Percentiles rank a stretch among this genome's conserved stretches.
Conservation (phyloP, 1,140 invertebrate genomes). For the Ips nitidus region DNA sequence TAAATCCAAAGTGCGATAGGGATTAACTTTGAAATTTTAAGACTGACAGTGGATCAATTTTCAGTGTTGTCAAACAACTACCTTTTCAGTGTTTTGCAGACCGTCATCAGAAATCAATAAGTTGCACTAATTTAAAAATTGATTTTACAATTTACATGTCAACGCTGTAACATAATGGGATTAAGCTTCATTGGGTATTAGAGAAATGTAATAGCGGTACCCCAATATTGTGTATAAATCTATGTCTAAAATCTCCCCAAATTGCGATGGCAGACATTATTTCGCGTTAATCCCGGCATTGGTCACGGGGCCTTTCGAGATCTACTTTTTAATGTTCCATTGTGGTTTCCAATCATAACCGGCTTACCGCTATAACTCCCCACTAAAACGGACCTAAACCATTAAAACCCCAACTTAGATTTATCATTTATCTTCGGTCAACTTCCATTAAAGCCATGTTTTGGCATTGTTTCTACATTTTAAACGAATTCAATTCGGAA, state of each 20-base stretch:
- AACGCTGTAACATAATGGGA: too few species aligned
- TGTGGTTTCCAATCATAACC: slow-evolving; percentile 48
- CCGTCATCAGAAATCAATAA: too few species aligned
- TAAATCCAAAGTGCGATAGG: too few species aligned
- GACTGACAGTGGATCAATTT: too few species aligned
- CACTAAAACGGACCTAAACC: slow-evolving; percentile 27
- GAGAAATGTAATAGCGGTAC: neutral
- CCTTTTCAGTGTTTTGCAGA: too few species aligned
- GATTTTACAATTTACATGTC: too few species aligned
- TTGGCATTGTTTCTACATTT: neutral
- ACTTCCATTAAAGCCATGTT: slow-evolving; percentile 20
- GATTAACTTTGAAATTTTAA: too few species aligned
- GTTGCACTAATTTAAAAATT: too few species aligned
- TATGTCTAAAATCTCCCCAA: slow-evolving; percentile 25
- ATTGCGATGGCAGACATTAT: slow-evolving; percentile 28
- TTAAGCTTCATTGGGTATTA: too few species aligned
- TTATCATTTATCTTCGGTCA: slow-evolving; percentile 23
- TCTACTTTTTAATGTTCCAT: slow-evolving; percentile 52
- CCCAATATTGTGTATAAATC: slow-evolving; percentile 19
- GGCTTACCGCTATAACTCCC: slow-evolving; percentile 40
- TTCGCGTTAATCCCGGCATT: slow-evolving; percentile 49
- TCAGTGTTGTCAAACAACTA: too few species aligned
- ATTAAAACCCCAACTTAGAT: slow-evolving; percentile 20
- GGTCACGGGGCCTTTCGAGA: slow-evolving; percentile 48
- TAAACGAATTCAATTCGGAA: neutral